A percentile compares a stretch with the other conserved stretches of the same genome.
These are phyloP conservation scores for Hemibagrus wyckioides DNA, from an alignment of 2,113 vertebrate species.

Conservation along the genomic window DNA sequence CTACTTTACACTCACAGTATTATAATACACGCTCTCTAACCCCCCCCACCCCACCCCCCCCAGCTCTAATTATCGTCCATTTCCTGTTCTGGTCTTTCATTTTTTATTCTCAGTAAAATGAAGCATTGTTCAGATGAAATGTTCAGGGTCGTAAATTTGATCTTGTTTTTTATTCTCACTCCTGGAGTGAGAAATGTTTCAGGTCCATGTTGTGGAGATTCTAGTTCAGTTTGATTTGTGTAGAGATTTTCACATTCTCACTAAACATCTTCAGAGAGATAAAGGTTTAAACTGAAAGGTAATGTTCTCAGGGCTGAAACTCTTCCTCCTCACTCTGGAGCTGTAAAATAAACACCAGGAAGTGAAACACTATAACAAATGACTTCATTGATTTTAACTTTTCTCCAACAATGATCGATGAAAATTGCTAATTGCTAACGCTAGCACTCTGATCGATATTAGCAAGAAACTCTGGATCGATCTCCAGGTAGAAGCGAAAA, in stretches of 20 bases:
- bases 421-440: constrained; percentile 11
- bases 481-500: not conserved
- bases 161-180: not conserved
- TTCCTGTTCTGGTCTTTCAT: not conserved
- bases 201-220: too few relatives aligned
- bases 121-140: not conserved
- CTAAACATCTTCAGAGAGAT: too few relatives aligned
- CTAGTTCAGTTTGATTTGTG: too few relatives aligned
- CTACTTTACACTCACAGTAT: too few relatives aligned
- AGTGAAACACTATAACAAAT: not conserved
- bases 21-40: too few relatives aligned
- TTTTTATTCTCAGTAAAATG: not conserved
- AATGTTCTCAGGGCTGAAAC: not conserved
- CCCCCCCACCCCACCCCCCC: not conserved
- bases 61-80: not conserved
- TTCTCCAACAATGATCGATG: not conserved
- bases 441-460: constrained; percentile 3
- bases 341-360: not conserved
- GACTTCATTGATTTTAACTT: not conserved
- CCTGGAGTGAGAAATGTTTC: not conserved
- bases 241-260: too few relatives aligned
- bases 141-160: not conserved
- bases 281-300: too few relatives aligned
- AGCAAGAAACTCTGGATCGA: not conserved
- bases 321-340: not conserved